phyloP scores from a whole-genome alignment of 1,140 invertebrate genomes.

The Sarcophaga peregrina region DNA sequence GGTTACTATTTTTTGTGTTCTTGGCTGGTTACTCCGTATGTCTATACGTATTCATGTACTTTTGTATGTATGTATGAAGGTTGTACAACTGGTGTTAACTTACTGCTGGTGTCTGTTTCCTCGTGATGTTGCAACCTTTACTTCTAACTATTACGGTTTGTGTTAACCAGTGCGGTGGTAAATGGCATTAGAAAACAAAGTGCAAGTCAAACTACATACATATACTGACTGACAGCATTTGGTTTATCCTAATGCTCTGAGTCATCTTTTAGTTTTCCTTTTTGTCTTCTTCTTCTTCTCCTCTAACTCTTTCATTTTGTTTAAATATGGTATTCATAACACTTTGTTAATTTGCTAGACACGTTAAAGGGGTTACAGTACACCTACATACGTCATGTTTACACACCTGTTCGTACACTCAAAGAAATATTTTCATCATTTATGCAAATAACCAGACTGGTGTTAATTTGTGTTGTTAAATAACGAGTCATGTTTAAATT shows the following conservation, averaged over 20 bases:
- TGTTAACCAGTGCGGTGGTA: neutral
- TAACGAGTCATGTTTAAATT: neutral
- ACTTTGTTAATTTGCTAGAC: neutral
- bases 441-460: neutral
- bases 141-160: too few relatives aligned
- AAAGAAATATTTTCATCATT: too few relatives aligned
- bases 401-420: neutral
- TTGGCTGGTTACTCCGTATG: too few relatives aligned
- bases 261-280: too few relatives aligned
- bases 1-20: neutral
- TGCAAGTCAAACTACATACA: neutral
- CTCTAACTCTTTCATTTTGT: neutral
- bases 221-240: neutral
- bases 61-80: neutral
- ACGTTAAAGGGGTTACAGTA: neutral
- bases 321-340: neutral
- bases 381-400: neutral
- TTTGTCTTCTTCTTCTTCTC: too few relatives aligned
- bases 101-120: too few relatives aligned
- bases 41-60: too few relatives aligned
- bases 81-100: too few relatives aligned
- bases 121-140: too few relatives aligned
- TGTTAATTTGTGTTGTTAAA: slow-evolving; percentile 9
- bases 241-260: neutral
- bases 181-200: slow-evolving; percentile 1